Conservation (phyloP, 23 tunicate species). For the Styela plicata region DNA sequence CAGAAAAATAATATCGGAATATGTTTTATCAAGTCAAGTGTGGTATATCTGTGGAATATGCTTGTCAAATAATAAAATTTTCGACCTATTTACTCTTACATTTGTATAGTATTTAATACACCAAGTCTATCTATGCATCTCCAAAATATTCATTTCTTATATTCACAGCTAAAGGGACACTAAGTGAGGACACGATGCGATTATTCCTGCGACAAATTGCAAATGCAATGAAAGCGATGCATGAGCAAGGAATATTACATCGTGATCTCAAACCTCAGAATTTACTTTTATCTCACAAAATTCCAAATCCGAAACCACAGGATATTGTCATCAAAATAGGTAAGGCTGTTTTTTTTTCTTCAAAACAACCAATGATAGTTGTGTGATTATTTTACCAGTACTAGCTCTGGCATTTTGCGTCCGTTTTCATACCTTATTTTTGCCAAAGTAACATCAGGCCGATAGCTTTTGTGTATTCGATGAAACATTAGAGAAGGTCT, state of each 20-base stretch:
- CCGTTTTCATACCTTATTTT: too few relatives aligned
- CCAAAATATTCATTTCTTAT: background rate
- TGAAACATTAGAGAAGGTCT: too few relatives aligned
- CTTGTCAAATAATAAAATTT: background rate
- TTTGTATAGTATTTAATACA: background rate
- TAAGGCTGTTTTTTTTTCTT: constrained; percentile 11
- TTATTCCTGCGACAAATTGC: constrained; percentile 85
- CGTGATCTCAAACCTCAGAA: constrained; percentile 98
- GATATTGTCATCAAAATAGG: constrained; percentile 88
- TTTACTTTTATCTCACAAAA: constrained; percentile 70
- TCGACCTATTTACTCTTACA: background rate
- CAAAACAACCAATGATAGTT: too few relatives aligned
- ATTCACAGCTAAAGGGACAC: constrained; percentile 62
- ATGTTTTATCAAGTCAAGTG: too few relatives aligned
- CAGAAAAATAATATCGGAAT: too few relatives aligned
- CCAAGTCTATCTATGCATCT: background rate
- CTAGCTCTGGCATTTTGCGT: too few relatives aligned
- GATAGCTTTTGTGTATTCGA: too few relatives aligned
- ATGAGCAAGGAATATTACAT: constrained; percentile 87
- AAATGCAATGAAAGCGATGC: constrained; percentile 75
- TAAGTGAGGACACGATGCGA: constrained; percentile 86
- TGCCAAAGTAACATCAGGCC: too few relatives aligned
- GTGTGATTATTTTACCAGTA: too few relatives aligned
- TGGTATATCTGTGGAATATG: too few relatives aligned
- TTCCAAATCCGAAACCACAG: constrained; percentile 51